Percentiles rank a stretch among this genome's conserved stretches.
These are phyloP conservation scores for Ploceus nigricollis DNA, from an alignment of 2,113 vertebrate species.

Conservation along the genomic window DNA sequence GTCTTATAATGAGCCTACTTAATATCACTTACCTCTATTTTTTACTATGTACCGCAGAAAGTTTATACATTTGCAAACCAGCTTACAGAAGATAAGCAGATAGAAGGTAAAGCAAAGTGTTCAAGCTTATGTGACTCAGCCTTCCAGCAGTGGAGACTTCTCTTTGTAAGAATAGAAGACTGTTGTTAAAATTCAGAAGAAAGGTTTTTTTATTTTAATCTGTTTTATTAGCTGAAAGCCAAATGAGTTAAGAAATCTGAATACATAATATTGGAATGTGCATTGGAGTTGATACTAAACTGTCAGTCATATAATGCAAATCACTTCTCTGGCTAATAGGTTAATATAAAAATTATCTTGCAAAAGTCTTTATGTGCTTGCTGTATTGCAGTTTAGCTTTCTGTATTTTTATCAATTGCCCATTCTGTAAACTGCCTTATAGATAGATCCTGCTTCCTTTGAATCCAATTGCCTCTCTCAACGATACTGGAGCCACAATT, in stretches of 20 bases:
- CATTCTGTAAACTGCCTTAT: neutral
- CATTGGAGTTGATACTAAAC: neutral
- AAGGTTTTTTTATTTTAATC: constrained; percentile 28
- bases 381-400: neutral
- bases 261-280: neutral
- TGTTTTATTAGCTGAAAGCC: constrained; percentile 48
- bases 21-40: constrained; percentile 67
- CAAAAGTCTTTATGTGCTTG: neutral
- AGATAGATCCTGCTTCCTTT: neutral
- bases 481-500: neutral
- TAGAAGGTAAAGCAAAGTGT: constrained; percentile 39
- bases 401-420: neutral
- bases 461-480: neutral
- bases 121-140: constrained; percentile 33
- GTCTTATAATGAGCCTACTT: constrained; percentile 51
- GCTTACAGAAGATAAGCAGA: constrained; percentile 59
- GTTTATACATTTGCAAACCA: constrained; percentile 66
- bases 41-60: constrained; percentile 32
- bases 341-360: neutral
- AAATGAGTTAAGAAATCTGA: neutral
- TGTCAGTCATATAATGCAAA: neutral
- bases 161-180: constrained; percentile 44
- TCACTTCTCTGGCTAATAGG: neutral
- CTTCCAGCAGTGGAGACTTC: constrained; percentile 30
- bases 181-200: constrained; percentile 46